phyloP scores from a whole-genome alignment of 2,888 invertebrate genomes.

The Carpatolechia fugitivella region DNA sequence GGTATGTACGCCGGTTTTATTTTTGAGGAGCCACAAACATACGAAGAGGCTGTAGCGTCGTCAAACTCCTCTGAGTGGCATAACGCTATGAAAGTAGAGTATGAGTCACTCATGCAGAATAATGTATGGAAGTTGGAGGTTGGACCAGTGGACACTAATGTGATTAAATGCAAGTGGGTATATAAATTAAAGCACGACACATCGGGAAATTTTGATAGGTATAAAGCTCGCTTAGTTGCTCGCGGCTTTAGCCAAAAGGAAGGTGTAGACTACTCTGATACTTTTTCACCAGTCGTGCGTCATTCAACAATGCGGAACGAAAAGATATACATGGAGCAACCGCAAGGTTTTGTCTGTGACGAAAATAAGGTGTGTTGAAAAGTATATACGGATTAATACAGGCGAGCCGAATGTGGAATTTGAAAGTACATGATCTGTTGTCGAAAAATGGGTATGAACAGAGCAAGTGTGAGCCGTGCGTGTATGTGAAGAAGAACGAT shows the following conservation, averaged over 20 bases:
- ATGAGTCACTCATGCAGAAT: constrained; percentile 18
- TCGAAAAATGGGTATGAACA: constrained; percentile 12
- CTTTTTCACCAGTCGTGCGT: constrained; percentile 19
- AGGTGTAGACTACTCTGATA: constrained; percentile 17
- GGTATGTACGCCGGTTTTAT: not conserved
- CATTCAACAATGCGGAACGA: constrained; percentile 14
- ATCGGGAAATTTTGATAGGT: constrained; percentile 1
- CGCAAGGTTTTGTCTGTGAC: constrained; percentile 8
- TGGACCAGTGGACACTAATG: constrained; percentile 10
- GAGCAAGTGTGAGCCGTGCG: constrained; percentile 23
- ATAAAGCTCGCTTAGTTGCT: too few relatives aligned
- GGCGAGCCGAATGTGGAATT: constrained; percentile 26
- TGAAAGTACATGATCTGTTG: constrained; percentile 19
- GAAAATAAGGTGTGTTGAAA: constrained; percentile 13
- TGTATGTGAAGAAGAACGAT: constrained; percentile 17
- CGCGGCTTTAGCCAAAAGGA: constrained; percentile 9
- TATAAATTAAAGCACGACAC: constrained; percentile 20
- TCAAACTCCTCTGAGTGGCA: constrained; percentile 12
- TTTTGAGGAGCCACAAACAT: constrained; percentile 3
- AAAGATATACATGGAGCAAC: constrained; percentile 13
- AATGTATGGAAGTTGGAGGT: constrained; percentile 16
- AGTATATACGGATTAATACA: constrained; percentile 29
- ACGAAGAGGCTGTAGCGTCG: constrained; percentile 9
- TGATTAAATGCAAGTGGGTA: constrained; percentile 23
- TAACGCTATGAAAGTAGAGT: constrained; percentile 19